phyloP scores from a whole-genome alignment of 2,888 invertebrate genomes.

The Stenotaenia linearis region DNA sequence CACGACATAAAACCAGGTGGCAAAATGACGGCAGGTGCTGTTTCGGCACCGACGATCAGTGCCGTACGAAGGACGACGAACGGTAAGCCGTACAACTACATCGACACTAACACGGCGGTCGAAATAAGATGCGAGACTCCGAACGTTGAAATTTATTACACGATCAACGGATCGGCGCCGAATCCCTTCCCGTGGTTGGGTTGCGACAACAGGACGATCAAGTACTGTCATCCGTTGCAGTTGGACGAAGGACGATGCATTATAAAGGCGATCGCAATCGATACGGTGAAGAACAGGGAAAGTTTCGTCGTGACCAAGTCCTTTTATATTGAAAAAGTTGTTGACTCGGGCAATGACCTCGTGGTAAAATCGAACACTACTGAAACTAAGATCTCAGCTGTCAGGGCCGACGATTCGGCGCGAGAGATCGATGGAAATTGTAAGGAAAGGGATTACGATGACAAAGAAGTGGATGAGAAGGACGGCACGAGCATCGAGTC shows the following conservation, averaged over 20 bases:
- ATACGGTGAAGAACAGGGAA: neutral
- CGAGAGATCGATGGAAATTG: neutral
- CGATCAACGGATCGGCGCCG: neutral
- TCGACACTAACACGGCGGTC: neutral
- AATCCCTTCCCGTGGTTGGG: neutral
- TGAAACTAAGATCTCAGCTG: neutral
- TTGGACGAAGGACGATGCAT: neutral
- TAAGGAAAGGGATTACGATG: neutral
- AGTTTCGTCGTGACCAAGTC: neutral
- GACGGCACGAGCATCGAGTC: neutral
- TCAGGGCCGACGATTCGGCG: neutral
- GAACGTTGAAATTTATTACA: neutral
- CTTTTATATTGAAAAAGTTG: neutral
- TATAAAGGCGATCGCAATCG: neutral
- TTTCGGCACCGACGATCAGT: neutral
- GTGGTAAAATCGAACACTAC: neutral
- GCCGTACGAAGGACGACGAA: neutral
- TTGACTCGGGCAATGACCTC: neutral
- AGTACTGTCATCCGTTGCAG: neutral
- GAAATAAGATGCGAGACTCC: neutral
- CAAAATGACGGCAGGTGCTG: conserved; percentile 1
- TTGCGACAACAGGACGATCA: neutral
- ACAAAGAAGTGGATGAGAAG: neutral
- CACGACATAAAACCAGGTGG: neutral
- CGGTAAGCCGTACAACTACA: neutral